phyloP scores from a whole-genome alignment of 2,113 vertebrate genomes.

The Lycocorax pyrrhopterus region DNA sequence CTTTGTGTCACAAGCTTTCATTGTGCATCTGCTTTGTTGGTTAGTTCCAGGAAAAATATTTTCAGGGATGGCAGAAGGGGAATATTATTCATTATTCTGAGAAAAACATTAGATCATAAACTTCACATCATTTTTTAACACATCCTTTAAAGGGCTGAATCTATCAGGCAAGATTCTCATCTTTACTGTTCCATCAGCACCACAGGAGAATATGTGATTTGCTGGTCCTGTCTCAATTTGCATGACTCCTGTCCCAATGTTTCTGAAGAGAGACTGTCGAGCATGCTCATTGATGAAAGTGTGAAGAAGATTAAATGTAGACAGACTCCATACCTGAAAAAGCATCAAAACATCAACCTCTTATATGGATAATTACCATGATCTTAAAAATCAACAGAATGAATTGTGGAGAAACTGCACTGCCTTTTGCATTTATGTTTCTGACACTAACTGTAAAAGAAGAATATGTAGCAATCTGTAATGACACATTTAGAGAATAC shows the following conservation, averaged over 20 bases:
- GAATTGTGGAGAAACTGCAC: not conserved
- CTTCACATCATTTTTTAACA: slow-evolving; percentile 85
- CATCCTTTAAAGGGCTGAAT: slow-evolving; percentile 78
- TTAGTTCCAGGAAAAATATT: slow-evolving; percentile 40
- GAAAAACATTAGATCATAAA: slow-evolving; percentile 80
- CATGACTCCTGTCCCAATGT: slow-evolving; percentile 97
- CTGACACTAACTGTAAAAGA: not conserved
- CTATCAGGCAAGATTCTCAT: slow-evolving; percentile 92
- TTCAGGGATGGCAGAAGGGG: not conserved
- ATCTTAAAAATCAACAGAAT: not conserved
- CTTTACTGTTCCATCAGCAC: slow-evolving; percentile 97
- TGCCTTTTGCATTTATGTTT: not conserved
- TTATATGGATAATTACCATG: not conserved
- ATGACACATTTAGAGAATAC: not conserved
- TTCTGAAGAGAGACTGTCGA: slow-evolving; percentile 95
- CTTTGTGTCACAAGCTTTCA: slow-evolving; percentile 52
- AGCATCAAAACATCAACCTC: not conserved
- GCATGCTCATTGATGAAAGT: slow-evolving; percentile 90
- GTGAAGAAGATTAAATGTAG: slow-evolving; percentile 83
- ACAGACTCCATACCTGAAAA: slow-evolving; percentile 89
- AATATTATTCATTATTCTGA: slow-evolving; percentile 6
- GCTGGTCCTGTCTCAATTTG: slow-evolving; percentile 91
- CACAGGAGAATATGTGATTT: slow-evolving; percentile 96
- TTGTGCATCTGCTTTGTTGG: slow-evolving; percentile 49
- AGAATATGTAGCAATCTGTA: not conserved